Evolutionary conservation across 2,113 vertebrate genomes (phyloP).

Genomic region (Pseudonaja textilis): DNA sequence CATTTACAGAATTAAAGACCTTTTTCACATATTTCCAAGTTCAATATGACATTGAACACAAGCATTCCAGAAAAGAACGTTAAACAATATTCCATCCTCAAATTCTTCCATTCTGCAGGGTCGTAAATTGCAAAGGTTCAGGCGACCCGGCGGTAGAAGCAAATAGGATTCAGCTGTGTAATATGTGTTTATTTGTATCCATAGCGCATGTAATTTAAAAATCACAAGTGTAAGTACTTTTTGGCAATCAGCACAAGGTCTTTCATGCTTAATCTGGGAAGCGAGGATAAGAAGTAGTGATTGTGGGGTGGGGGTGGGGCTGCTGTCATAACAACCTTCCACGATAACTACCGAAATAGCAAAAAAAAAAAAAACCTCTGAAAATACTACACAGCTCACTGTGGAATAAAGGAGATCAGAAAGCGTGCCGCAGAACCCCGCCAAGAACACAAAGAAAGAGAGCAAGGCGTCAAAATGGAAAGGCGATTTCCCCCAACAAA

Average conservation of each 20-base stretch:
- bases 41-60: background rate
- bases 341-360: constrained; percentile 38
- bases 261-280: constrained; percentile 24
- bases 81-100: background rate
- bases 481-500: background rate
- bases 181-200: background rate
- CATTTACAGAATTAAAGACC: background rate
- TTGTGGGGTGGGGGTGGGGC: background rate
- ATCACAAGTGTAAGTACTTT: background rate
- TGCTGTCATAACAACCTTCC: constrained; percentile 66
- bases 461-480: rapidly evolving
- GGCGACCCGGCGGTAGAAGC: constrained; percentile 14
- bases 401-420: constrained; percentile 30
- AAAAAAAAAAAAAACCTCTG: background rate
- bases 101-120: constrained; percentile 12
- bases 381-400: constrained; percentile 46
- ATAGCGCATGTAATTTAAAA: background rate
- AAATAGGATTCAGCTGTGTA: background rate
- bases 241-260: constrained; percentile 1
- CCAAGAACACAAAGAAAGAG: background rate
- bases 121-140: constrained; percentile 28
- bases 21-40: background rate
- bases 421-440: background rate
- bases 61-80: rapidly evolving
- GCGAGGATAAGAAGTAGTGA: constrained; percentile 28